Conservation (phyloP, 1,140 invertebrate genomes). For the Bombus confusus region DNA sequence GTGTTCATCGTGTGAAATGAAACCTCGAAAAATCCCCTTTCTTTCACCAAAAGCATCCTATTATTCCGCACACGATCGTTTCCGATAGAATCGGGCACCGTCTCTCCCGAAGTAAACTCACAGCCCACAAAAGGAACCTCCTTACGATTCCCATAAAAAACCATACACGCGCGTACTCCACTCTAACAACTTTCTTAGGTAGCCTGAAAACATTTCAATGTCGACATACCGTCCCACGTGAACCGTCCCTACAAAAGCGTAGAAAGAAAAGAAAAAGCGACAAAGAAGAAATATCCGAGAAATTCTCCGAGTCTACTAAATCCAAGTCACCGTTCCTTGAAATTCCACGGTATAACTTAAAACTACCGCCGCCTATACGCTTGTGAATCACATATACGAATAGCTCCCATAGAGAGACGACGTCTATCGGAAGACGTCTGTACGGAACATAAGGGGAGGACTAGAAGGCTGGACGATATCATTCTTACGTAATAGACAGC, state of each 20-base stretch:
- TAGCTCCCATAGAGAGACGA: too few relatives aligned
- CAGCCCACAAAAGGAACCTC: not conserved
- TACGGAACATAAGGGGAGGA: not conserved
- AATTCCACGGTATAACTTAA: not conserved
- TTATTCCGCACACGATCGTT: slow-evolving; percentile 5
- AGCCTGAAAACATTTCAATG: not conserved
- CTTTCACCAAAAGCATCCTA: not conserved
- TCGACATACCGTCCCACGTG: not conserved
- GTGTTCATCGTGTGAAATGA: not conserved
- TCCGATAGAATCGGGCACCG: not conserved
- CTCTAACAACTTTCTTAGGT: not conserved
- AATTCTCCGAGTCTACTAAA: not conserved
- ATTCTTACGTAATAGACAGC: not conserved
- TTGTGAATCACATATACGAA: too few relatives aligned
- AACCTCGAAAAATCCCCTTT: not conserved
- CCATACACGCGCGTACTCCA: not conserved
- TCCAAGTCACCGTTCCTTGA: not conserved
- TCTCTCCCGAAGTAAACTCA: not conserved
- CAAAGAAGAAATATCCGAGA: not conserved
- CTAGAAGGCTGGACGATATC: not conserved
- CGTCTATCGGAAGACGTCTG: too few relatives aligned
- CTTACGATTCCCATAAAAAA: not conserved
- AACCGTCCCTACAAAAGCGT: not conserved
- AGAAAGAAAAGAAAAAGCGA: too few relatives aligned
- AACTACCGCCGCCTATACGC: not conserved